A percentile compares a stretch with the other conserved stretches of the same genome.
phyloP scores from a whole-genome alignment of 53 echinoderm and acorn worm species.

The Holothuria scabra region DNA sequence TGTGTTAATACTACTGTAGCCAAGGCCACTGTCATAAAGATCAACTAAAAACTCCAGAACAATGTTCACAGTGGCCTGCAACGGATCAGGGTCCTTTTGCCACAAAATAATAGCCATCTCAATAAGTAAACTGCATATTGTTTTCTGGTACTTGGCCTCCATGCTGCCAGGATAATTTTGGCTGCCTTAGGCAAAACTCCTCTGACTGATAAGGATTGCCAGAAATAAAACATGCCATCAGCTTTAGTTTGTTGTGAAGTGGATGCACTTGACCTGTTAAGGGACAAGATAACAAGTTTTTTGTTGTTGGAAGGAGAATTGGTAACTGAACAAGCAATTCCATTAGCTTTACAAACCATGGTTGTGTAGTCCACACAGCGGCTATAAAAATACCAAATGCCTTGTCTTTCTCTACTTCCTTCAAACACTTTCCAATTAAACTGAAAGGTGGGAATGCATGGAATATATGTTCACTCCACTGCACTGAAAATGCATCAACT shows the following conservation, averaged over 20 bases:
- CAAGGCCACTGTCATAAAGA: neutral
- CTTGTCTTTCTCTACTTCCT: neutral
- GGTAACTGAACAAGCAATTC: conserved; percentile 2
- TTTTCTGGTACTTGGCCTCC: conserved; percentile 27
- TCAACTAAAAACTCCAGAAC: conserved; percentile 13
- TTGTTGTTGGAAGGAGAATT: neutral
- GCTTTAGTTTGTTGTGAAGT: conserved; percentile 24
- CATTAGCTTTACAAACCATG: conserved; percentile 42
- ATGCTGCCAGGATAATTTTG: conserved; percentile 9
- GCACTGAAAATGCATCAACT: neutral
- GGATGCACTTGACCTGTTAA: too few relatives aligned
- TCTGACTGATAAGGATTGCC: neutral
- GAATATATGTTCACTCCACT: neutral
- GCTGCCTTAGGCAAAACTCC: conserved; percentile 26
- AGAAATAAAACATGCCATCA: conserved; percentile 23
- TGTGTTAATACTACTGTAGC: conserved; percentile 31
- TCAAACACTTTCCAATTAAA: neutral
- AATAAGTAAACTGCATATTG: conserved; percentile 24
- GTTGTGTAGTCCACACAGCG: conserved; percentile 16
- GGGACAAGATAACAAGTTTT: too few relatives aligned
- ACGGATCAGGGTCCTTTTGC: conserved; percentile 14
- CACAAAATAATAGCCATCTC: conserved; percentile 13
- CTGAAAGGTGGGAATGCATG: neutral
- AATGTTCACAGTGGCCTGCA: conserved; percentile 11
- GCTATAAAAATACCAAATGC: conserved; percentile 10